Conservation (phyloP, 2,113 vertebrate species). For the Gorsachius goisagi region DNA sequence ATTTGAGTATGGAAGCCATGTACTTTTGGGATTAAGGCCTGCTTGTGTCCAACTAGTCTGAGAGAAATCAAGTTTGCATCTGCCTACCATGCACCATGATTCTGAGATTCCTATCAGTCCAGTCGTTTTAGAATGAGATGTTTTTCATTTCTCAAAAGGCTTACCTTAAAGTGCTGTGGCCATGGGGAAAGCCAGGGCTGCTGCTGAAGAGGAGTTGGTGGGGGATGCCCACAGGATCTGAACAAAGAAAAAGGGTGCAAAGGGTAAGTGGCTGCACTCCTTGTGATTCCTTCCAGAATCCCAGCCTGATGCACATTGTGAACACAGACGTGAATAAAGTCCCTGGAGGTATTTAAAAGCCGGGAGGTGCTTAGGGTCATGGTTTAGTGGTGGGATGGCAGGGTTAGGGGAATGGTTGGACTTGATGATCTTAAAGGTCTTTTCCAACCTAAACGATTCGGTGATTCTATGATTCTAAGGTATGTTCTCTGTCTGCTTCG, state of each 20-base stretch:
- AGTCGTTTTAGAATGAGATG: background rate
- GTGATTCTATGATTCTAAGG: background rate
- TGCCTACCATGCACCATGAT: fast-evolving
- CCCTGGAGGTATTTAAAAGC: too few relatives aligned
- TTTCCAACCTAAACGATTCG: too few relatives aligned
- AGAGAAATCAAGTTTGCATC: background rate
- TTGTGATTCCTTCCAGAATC: background rate
- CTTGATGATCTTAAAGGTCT: too few relatives aligned
- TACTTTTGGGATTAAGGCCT: background rate
- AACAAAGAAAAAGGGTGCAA: background rate
- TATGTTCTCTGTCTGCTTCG: background rate
- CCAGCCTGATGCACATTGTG: background rate
- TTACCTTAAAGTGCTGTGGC: background rate
- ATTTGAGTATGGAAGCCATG: fast-evolving
- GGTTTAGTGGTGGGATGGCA: too few relatives aligned
- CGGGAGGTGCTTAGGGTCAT: too few relatives aligned
- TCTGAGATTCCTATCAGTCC: background rate
- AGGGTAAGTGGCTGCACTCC: background rate
- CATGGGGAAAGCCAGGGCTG: background rate
- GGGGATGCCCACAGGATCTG: background rate
- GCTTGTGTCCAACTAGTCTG: background rate
- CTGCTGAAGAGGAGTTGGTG: background rate
- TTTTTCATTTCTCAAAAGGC: background rate
- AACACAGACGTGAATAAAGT: fast-evolving
- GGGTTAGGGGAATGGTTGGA: too few relatives aligned